Base-by-base conservation (phyloP, 2,113 vertebrate genomes). In the Oreotrochilus melanogaster region DNA sequence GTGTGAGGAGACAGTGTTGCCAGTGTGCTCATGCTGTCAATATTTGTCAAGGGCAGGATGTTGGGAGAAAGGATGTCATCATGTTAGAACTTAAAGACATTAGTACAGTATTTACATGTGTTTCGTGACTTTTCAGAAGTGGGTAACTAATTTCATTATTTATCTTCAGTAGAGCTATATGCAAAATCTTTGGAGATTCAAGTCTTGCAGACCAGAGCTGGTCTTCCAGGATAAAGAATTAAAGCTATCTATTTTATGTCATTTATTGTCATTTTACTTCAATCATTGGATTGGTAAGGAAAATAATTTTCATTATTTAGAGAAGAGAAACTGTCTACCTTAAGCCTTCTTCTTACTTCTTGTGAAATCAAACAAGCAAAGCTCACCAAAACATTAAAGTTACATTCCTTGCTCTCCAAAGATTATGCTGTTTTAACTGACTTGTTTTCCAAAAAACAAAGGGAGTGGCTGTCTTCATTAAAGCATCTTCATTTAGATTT, bases 1-100 rank as follows among this genome's bases (percentile, higher is more conserved):
- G 4, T 65, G 17, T 72, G 47, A 51, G 28, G 31, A 79, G 15
- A 18, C 65, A 24, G 11, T 21, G 28, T 1, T 70, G 60, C 3
- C 10, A 18, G 2, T 43, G 22, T n/a, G 23, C 64, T 18, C 78
- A 0, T 0, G 0, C 6, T 71, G 27, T 25, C 78, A 27, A n/a
- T 42, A 50, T 5, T 33, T 21, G 7, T 23, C 21, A 78, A 70
- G 11, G 11, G 7, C 23, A 72, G 9, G 11, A 3, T 51, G 13
- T 39, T 2, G 1, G 25, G 15, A 70, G 23, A 31, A 25, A 28
- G 6, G 2, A 3, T 73, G 5, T 23, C 50, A 60, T 11, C 7
- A 11, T 37, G 3, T 50, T 37, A 28, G 7, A 39, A 39, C 39
- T 39, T 39, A 39, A 39, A n/a, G 7, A 33, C 10, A 35, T 35